Conservation (phyloP, 2,113 vertebrate species). For the Geococcyx californianus region DNA sequence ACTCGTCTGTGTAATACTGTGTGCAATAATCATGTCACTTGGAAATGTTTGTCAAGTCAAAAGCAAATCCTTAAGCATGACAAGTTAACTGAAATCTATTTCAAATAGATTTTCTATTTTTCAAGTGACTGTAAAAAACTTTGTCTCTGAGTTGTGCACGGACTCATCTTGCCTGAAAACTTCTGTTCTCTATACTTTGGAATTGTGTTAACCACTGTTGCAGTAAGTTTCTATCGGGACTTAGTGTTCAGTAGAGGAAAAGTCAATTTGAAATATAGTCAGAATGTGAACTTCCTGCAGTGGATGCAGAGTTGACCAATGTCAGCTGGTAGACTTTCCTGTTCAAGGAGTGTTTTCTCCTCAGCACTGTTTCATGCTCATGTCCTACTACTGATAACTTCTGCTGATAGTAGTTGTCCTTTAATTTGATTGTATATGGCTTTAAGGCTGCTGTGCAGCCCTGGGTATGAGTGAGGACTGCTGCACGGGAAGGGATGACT, state of each 20-base stretch:
- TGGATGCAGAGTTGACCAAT: rapidly evolving
- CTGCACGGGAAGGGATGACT: not conserved
- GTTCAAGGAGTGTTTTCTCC: not conserved
- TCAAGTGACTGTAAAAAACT: not conserved
- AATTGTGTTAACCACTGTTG: not conserved
- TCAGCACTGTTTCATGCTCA: not conserved
- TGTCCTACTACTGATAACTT: not conserved
- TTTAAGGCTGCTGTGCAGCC: not conserved
- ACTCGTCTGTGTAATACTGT: not conserved
- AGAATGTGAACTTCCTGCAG: not conserved
- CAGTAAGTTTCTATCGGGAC: not conserved
- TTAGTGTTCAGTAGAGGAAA: not conserved
- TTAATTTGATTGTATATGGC: not conserved
- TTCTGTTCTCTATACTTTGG: not conserved
- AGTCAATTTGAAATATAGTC: not conserved
- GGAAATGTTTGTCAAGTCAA: not conserved
- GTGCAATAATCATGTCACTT: not conserved
- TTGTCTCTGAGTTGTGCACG: not conserved
- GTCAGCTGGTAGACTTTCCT: not conserved
- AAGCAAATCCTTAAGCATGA: not conserved
- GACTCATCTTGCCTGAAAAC: not conserved
- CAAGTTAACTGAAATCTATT: not conserved
- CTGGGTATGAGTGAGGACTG: not conserved
- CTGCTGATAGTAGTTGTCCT: not conserved
- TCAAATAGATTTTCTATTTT: not conserved